Percentiles rank a stretch among this genome's conserved stretches.
These are phyloP conservation scores for Drosophila novamexicana DNA, from an alignment of 1,140 invertebrate species.

Conservation along the genomic window DNA sequence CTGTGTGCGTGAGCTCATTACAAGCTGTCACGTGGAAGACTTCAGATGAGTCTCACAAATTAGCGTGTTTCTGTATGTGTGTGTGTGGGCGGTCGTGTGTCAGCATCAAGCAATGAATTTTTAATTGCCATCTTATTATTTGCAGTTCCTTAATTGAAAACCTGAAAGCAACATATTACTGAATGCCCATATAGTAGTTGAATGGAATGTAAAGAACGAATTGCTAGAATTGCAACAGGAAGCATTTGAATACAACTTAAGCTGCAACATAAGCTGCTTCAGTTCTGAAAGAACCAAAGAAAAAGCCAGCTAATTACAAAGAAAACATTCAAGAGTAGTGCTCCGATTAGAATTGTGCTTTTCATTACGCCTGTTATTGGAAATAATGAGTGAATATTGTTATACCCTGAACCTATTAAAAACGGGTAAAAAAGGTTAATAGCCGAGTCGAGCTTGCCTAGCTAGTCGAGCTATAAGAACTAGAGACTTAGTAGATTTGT, in stretches of 20 bases:
- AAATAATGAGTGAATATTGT: no score
- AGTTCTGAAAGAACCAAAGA: neutral
- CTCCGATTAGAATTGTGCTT: neutral
- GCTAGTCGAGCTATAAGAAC: no score
- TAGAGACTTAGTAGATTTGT: no score
- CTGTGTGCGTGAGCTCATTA: conserved; percentile 52
- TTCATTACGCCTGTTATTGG: no score
- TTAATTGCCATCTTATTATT: conserved; percentile 73
- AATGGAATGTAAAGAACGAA: conserved; percentile 7
- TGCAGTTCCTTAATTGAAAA: conserved; percentile 71
- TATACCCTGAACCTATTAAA: no score
- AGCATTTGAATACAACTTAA: conserved; percentile 3
- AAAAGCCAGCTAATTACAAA: conserved; percentile 10
- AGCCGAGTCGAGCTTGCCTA: no score
- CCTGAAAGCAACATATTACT: conserved; percentile 30
- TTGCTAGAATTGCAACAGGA: conserved; percentile 23
- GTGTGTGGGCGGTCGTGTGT: conserved; percentile 42
- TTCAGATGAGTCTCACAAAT: conserved; percentile 32
- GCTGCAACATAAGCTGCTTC: neutral
- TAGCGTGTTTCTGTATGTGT: conserved; percentile 7
- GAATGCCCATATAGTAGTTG: conserved; percentile 20
- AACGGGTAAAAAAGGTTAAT: no score
- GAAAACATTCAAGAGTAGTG: neutral
- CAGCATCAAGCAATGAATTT: conserved; percentile 58
- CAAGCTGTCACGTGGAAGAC: conserved; percentile 46